These are phyloP conservation scores for Knipowitschia caucasica DNA, from an alignment of 2,797 vertebrate genomes.

Conservation along the genomic window DNA sequence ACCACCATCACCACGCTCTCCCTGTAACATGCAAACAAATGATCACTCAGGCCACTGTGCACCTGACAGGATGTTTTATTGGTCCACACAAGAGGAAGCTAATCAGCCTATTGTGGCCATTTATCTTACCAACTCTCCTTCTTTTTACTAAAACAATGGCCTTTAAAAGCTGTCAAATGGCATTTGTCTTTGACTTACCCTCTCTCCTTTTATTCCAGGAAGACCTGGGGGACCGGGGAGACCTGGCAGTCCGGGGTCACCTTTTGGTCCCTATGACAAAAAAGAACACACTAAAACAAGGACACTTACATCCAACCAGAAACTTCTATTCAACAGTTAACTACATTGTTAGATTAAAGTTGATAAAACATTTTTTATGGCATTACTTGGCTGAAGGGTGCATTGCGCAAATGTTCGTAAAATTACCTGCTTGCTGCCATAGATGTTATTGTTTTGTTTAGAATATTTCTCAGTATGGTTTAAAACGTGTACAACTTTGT, in stretches of 20 bases:
- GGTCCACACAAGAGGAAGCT: constrained; percentile 46
- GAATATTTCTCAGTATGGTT: no score
- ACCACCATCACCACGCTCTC: constrained; percentile 84
- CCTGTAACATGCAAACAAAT: constrained; percentile 71
- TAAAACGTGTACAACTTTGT: no score
- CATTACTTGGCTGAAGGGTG: no score
- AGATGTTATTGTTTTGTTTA: no score
- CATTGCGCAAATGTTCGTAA: no score
- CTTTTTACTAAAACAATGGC: constrained; percentile 6
- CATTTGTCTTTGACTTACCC: constrained; percentile 78
- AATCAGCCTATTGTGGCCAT: constrained; percentile 17
- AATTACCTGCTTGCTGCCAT: no score
- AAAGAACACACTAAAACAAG: constrained; percentile 24
- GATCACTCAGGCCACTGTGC: neutral
- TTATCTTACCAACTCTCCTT: constrained; percentile 3
- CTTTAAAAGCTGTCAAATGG: constrained; percentile 4
- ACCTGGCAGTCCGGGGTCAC: constrained; percentile 89
- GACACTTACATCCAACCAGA: no score
- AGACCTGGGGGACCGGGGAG: constrained; percentile 89
- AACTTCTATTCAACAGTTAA: no score
- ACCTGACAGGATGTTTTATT: constrained; percentile 11
- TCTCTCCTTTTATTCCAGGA: constrained; percentile 89
- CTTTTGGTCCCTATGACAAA: constrained; percentile 82
- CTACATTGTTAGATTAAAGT: no score
- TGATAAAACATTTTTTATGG: no score